phyloP scores from a whole-genome alignment of 1,140 invertebrate species.

The Mercenaria mercenaria region DNA sequence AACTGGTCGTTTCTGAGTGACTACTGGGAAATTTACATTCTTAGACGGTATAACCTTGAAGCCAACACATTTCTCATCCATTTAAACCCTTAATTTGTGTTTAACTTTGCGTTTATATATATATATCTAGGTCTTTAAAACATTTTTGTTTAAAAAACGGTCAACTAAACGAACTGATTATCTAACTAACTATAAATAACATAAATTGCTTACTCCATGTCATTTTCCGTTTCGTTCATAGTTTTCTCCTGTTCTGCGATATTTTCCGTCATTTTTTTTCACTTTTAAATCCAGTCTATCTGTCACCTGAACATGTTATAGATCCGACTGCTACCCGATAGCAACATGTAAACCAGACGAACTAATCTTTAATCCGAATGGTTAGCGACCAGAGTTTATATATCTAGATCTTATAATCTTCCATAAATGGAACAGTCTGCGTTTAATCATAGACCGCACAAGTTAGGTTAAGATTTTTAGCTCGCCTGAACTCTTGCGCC shows the following conservation, averaged over 20 bases:
- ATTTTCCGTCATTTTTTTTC: background rate
- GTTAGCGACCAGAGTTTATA: background rate
- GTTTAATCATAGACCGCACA: background rate
- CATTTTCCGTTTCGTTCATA: background rate
- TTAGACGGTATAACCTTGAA: too few relatives aligned
- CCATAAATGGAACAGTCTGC: background rate
- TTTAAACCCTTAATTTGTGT: too few relatives aligned
- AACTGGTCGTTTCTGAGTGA: too few relatives aligned
- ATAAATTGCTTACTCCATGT: background rate
- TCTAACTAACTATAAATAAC: too few relatives aligned
- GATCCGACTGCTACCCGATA: constrained; percentile 3
- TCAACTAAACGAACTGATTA: too few relatives aligned
- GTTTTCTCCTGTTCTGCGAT: background rate
- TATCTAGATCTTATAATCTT: background rate
- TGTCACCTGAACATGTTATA: background rate
- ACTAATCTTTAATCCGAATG: constrained; percentile 33
- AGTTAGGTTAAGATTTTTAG: background rate
- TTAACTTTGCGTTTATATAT: too few relatives aligned
- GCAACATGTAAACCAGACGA: background rate
- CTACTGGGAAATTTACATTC: too few relatives aligned
- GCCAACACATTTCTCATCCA: too few relatives aligned
- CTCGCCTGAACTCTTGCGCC: background rate
- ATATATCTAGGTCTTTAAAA: too few relatives aligned
- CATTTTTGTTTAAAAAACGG: too few relatives aligned
- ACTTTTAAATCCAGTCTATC: background rate